phyloP scores from a whole-genome alignment of 2,113 vertebrate genomes.

The Poeciliopsis occidentalis region DNA sequence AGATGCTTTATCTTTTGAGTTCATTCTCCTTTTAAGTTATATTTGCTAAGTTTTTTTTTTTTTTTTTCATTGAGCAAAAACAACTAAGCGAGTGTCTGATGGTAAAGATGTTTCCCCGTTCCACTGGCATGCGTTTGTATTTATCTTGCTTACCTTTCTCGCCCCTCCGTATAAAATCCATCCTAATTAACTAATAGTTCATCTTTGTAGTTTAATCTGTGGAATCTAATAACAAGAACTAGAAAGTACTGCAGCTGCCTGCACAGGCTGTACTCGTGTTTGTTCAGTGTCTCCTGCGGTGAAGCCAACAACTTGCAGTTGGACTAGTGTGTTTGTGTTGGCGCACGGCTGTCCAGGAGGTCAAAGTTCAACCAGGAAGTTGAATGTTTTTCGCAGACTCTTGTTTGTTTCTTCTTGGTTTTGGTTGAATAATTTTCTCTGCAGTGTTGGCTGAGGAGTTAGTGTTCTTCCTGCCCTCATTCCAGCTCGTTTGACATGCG shows the following conservation, averaged over 20 bases:
- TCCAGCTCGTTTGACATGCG: neutral
- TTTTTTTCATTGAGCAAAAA: neutral
- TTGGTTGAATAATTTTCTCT: neutral
- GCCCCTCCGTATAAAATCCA: neutral
- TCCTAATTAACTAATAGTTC: neutral
- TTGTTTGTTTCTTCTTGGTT: neutral
- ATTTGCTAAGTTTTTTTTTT: too few species aligned
- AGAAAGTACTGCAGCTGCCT: neutral
- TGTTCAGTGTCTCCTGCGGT: neutral
- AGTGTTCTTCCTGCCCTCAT: neutral
- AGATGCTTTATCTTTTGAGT: too few species aligned
- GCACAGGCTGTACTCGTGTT: too few species aligned
- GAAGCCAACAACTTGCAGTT: too few species aligned
- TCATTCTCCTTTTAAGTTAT: too few species aligned
- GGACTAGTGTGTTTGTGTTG: neutral
- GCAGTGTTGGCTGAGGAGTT: neutral
- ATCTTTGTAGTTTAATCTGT: neutral
- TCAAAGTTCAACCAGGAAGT: constrained; percentile 4
- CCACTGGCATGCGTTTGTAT: too few species aligned
- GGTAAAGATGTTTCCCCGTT: too few species aligned
- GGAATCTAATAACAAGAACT: neutral
- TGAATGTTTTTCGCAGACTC: neutral
- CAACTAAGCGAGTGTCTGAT: too few species aligned
- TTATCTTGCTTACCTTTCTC: neutral
- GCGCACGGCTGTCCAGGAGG: neutral